phyloP scores from a whole-genome alignment of 2,113 vertebrate genomes.

The Plecturocebus donacophilus region DNA sequence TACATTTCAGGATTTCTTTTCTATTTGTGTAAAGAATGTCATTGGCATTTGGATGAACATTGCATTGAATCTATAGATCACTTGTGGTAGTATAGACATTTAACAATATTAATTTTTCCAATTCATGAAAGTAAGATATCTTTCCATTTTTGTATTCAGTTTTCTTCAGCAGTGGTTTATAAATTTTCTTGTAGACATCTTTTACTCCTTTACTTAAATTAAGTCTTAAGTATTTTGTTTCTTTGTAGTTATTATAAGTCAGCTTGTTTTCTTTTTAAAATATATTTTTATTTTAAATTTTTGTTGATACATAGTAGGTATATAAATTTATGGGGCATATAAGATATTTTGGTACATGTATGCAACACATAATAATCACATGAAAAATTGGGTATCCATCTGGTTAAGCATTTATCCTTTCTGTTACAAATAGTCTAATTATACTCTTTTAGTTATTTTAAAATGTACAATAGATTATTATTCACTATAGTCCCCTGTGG shows the following conservation, averaged over 20 bases:
- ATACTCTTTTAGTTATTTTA: no score
- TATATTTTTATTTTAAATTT: background rate
- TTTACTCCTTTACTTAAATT: background rate
- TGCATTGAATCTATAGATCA: background rate
- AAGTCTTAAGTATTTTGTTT: background rate
- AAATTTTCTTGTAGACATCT: background rate
- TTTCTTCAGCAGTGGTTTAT: background rate
- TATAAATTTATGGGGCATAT: no score
- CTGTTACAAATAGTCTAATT: no score
- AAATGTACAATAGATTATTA: no score
- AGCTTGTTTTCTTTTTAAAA: background rate
- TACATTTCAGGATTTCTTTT: background rate
- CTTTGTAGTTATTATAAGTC: background rate
- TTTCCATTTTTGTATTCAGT: background rate
- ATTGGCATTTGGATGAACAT: background rate
- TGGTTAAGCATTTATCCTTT: no score
- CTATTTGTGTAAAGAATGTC: background rate
- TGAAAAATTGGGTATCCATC: no score
- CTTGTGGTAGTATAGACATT: background rate
- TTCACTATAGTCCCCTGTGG: no score
- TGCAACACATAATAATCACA: no score
- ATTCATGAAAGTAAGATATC: background rate
- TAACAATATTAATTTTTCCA: background rate
- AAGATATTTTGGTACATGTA: no score
- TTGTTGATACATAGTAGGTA: no score